Conservation (phyloP, 2,888 invertebrate species). For the Creontiades dilutus region DNA sequence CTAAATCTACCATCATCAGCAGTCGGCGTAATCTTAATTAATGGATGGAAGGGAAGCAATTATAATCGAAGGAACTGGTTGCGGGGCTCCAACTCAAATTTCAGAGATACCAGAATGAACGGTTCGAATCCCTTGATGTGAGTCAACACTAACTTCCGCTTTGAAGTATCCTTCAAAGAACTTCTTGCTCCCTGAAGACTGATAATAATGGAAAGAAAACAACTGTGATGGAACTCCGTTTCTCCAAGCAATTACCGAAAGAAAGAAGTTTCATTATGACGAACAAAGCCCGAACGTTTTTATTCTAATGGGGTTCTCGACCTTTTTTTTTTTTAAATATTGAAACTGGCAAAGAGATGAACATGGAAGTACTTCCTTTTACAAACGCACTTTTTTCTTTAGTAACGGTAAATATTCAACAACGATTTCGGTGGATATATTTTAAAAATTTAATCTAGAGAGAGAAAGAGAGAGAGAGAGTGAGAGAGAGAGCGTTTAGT, state of each 20-base stretch:
- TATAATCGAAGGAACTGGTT: neutral
- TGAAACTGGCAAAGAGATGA: no score
- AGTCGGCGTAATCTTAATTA: no score
- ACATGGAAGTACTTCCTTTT: no score
- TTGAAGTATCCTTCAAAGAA: conserved; percentile 3
- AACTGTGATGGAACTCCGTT: neutral
- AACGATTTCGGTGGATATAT: no score
- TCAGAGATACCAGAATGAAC: neutral
- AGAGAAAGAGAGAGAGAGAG: no score
- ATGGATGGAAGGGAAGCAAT: neutral
- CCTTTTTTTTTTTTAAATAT: no score
- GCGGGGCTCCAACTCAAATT: neutral
- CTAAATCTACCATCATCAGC: no score
- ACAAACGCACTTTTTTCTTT: no score
- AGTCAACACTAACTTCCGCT: neutral
- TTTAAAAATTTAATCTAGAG: no score
- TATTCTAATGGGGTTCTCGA: no score
- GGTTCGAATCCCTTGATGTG: neutral
- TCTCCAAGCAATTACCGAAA: neutral
- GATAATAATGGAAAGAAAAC: conserved; percentile 23
- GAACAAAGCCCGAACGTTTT: neutral
- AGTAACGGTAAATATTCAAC: no score
- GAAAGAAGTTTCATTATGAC: neutral
- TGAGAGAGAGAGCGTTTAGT: no score
- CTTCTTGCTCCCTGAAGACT: neutral